Evolutionary conservation across 2,888 invertebrate genomes (phyloP), one percentile per base, ranked within the genome.

Genomic region (Podabrus alpinus): DNA sequence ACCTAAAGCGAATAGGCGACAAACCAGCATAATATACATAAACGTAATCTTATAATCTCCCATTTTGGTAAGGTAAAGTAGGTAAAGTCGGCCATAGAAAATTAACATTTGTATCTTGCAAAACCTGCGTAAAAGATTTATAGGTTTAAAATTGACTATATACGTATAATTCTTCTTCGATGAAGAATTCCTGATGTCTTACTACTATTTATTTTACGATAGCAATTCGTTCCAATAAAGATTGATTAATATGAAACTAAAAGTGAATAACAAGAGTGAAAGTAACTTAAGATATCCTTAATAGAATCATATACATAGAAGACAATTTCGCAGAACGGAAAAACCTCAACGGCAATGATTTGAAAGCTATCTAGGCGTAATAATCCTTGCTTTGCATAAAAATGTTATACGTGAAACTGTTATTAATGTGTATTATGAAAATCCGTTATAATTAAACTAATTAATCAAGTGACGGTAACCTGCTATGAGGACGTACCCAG

Each of bases 381-480:
- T 70, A 45, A 62, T 59, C 19, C 45, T 29, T 64, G 64, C 15
- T 70, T 17, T 10, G 15, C 60, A 61, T 16, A 25, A 69, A 45
- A 45, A 45, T 45, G 45, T 45, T 45, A n/a, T n/a, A 45, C 1
- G 45, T 2, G n/a, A 45, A n/a, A 2, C 45, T 45, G 15, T 15
- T 16, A 71, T 71, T 61, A 29, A 21, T 25, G 19, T 21, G 21
- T 15, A 72, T 60, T 68, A 72, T 67, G 24, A 72, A 75, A 62
- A 69, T 66, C 75, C 75, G 75, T 75, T 75, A 72, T 72, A 75
- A 70, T 72, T 45, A 19, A 71, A 59, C 24, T 72, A 75, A 70
- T 72, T 45, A 19, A 71, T 24, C 24, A 66, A 73, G 76, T 68
- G 73, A 71, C 66, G 76, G 72, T 75, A 75, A 75, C 75, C 75